Percentiles rank a stretch among this genome's conserved stretches.
Evolutionary conservation across 2,113 vertebrate genomes (phyloP).

Genomic region (Columba livia): DNA sequence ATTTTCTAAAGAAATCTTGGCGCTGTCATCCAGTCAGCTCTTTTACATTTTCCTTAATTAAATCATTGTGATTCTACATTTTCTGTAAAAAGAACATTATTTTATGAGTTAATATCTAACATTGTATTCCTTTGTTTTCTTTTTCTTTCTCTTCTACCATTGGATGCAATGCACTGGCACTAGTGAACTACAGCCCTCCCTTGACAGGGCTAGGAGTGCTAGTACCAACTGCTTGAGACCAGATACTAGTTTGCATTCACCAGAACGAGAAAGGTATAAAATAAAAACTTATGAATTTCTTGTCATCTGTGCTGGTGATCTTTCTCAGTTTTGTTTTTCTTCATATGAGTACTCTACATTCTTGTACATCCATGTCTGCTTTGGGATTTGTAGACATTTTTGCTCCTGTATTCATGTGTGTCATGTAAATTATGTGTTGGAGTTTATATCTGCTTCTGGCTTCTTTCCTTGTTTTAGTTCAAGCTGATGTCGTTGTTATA

Average conservation of each 20-base stretch:
- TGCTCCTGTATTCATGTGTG: slow-evolving; percentile 23
- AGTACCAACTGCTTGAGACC: slow-evolving; percentile 99
- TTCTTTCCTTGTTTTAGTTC: slow-evolving; percentile 52
- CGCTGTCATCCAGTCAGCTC: slow-evolving; percentile 65
- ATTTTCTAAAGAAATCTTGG: slow-evolving; percentile 66
- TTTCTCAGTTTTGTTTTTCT: slow-evolving; percentile 58
- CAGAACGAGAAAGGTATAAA: slow-evolving; percentile 96
- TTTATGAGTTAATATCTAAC: slow-evolving; percentile 87
- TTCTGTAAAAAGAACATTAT: slow-evolving; percentile 79
- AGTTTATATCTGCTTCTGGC: slow-evolving; percentile 65
- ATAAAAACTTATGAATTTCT: slow-evolving; percentile 81
- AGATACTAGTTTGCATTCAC: slow-evolving; percentile 94
- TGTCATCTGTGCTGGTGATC: slow-evolving; percentile 78
- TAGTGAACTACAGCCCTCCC: slow-evolving; percentile 97
- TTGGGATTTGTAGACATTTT: slow-evolving; percentile 45
- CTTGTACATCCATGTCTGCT: slow-evolving; percentile 58
- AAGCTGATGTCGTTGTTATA: slow-evolving; percentile 38
- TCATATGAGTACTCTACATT: slow-evolving; percentile 42
- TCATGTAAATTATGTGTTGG: slow-evolving; percentile 60
- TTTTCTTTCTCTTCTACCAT: slow-evolving; percentile 86
- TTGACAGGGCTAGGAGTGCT: slow-evolving; percentile 99
- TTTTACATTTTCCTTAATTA: slow-evolving; percentile 72
- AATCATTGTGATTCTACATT: slow-evolving; percentile 75
- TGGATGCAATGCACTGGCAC: slow-evolving; percentile 90
- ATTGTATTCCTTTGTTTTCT: slow-evolving; percentile 87